Evolutionary conservation across 2,113 vertebrate species (phyloP).

Genomic region (Bubo bubo): DNA sequence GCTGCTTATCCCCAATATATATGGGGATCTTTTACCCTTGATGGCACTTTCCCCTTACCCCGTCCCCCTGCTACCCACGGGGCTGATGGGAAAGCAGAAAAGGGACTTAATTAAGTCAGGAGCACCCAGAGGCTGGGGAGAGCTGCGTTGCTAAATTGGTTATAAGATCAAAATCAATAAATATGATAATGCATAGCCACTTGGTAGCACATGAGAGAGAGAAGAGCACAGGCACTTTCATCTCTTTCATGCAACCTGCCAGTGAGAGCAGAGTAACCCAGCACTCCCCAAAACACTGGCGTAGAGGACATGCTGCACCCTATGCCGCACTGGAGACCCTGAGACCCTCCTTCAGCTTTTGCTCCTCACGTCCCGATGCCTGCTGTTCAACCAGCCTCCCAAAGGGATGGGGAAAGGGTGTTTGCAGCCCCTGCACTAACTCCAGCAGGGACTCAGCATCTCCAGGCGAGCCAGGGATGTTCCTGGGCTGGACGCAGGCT

Average conservation of each 20-base stretch:
- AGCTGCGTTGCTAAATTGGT: background rate
- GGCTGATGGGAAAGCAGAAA: background rate
- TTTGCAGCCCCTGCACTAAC: background rate
- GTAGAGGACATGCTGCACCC: rapidly evolving
- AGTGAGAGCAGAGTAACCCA: rapidly evolving
- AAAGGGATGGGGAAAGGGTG: background rate
- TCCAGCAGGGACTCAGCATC: background rate
- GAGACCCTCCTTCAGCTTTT: background rate
- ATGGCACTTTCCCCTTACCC: background rate
- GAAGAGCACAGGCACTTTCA: background rate
- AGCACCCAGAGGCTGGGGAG: background rate
- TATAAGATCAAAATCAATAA: conserved; percentile 29
- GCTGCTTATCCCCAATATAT: background rate
- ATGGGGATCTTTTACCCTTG: background rate
- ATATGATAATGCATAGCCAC: background rate
- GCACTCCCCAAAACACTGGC: rapidly evolving
- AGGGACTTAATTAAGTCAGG: conserved; percentile 10
- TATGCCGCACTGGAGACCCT: rapidly evolving
- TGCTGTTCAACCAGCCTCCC: background rate
- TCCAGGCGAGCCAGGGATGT: background rate
- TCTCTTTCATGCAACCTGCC: background rate
- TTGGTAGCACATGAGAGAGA: background rate
- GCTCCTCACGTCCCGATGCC: rapidly evolving
- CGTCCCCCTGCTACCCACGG: rapidly evolving
- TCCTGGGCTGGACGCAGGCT: background rate